Percentiles rank a stretch among this genome's conserved stretches.
phyloP scores from a whole-genome alignment of 1,140 invertebrate species.

The Macrosteles quadrilineatus region DNA sequence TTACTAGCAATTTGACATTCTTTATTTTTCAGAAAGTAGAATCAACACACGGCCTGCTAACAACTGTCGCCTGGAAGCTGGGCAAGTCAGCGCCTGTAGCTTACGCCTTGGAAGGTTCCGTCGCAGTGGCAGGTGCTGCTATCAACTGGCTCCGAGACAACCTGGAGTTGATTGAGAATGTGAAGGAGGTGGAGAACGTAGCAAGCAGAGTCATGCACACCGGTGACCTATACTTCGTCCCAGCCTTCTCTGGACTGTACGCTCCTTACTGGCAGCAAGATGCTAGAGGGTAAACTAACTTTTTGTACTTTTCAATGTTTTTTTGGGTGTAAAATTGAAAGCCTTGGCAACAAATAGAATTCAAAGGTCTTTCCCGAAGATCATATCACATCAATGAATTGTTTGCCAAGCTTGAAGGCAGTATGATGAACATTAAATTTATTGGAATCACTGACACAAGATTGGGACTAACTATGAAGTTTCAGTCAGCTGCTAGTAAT shows the following conservation, averaged over 20 bases:
- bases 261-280: conserved; percentile 93
- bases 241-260: conserved; percentile 91
- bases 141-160: conserved; percentile 69
- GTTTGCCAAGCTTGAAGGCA: too few species aligned
- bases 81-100: conserved; percentile 73
- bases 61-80: conserved; percentile 91
- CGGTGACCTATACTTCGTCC: conserved; percentile 89
- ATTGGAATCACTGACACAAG: too few species aligned
- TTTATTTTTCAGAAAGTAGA: conserved; percentile 67
- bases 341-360: too few species aligned
- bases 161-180: conserved; percentile 57
- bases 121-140: conserved; percentile 85
- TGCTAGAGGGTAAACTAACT: conserved; percentile 77
- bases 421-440: too few species aligned
- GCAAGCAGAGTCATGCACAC: conserved; percentile 63
- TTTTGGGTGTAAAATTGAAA: too few species aligned
- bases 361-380: too few species aligned
- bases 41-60: conserved; percentile 87
- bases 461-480: too few species aligned
- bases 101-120: conserved; percentile 91
- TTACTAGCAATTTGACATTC: too few species aligned
- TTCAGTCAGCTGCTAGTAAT: too few species aligned
- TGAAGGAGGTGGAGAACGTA: conserved; percentile 61
- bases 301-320: neutral
- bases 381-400: too few species aligned